A percentile compares a stretch with the other conserved stretches of the same genome.
Evolutionary conservation across 2,797 vertebrate species (phyloP).

Genomic region (Pipistrellus kuhlii): DNA sequence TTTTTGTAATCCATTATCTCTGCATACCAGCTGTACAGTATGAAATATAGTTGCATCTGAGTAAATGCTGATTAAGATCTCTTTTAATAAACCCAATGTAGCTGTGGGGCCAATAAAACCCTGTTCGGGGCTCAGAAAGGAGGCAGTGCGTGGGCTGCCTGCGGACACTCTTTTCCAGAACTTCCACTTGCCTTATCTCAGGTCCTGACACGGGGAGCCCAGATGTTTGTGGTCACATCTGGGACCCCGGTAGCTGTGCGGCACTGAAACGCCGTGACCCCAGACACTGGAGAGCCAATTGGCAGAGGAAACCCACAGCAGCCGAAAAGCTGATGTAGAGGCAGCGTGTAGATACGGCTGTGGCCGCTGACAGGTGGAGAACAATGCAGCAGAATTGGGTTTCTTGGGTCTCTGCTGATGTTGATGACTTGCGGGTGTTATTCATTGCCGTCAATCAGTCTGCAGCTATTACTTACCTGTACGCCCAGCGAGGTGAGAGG

Average conservation of each 20-base stretch:
- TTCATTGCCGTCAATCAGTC: constrained; percentile 68
- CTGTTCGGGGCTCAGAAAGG: neutral
- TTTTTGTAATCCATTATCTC: neutral
- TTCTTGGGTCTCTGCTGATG: constrained; percentile 80
- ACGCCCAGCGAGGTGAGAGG: constrained; percentile 68
- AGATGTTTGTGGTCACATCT: neutral
- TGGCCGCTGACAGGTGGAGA: constrained; percentile 68
- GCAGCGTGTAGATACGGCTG: neutral
- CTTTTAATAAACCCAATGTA: neutral
- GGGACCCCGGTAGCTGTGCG: neutral
- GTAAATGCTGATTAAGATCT: neutral
- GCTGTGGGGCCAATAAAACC: neutral
- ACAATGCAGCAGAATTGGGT: constrained; percentile 69
- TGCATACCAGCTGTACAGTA: neutral
- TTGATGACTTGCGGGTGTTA: constrained; percentile 76
- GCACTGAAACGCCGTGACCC: neutral
- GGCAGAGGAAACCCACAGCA: neutral
- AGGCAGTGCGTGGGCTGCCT: neutral
- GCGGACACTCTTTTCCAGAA: neutral
- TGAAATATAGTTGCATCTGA: neutral
- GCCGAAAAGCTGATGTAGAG: neutral
- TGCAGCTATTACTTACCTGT: constrained; percentile 72
- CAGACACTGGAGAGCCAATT: neutral
- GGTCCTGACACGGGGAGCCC: neutral
- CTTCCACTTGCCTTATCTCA: neutral